phyloP scores from a whole-genome alignment of 2,113 vertebrate species.

The Cottus gobio region DNA sequence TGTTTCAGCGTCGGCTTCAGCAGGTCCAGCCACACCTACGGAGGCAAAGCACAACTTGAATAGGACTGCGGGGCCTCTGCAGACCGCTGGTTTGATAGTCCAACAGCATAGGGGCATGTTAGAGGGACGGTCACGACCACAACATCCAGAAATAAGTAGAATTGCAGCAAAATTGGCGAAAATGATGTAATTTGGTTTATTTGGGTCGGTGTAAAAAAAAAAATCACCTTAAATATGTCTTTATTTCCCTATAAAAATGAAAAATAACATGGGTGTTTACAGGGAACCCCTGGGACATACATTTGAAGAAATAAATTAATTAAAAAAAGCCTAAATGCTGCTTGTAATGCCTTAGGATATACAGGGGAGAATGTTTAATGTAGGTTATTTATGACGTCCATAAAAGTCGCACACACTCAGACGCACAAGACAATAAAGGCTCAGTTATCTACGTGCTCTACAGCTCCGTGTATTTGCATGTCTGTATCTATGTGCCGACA shows the following conservation, averaged over 20 bases:
- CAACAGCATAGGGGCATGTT: too few relatives aligned
- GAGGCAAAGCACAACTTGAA: constrained; percentile 8
- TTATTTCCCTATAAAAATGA: too few relatives aligned
- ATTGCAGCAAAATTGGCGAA: neutral
- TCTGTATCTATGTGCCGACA: neutral
- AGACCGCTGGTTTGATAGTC: too few relatives aligned
- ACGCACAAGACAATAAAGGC: neutral
- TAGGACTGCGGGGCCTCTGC: too few relatives aligned
- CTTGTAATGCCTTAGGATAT: neutral
- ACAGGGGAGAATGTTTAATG: too few relatives aligned
- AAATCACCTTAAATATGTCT: too few relatives aligned
- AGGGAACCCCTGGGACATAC: neutral
- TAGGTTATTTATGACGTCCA: neutral
- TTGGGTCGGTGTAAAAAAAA: too few relatives aligned
- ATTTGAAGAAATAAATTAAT: neutral
- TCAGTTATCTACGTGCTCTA: neutral
- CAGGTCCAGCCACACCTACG: constrained; percentile 94
- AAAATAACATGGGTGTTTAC: too few relatives aligned
- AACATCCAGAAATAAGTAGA: neutral
- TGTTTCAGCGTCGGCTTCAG: constrained; percentile 94
- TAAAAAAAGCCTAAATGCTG: neutral
- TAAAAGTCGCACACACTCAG: neutral
- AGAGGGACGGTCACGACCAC: too few relatives aligned
- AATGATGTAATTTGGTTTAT: too few relatives aligned
- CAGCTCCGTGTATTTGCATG: neutral